Percentiles rank a stretch among this genome's conserved stretches.
Evolutionary conservation across 2,797 vertebrate genomes (phyloP).

Genomic region (Chloroceryle amazona): DNA sequence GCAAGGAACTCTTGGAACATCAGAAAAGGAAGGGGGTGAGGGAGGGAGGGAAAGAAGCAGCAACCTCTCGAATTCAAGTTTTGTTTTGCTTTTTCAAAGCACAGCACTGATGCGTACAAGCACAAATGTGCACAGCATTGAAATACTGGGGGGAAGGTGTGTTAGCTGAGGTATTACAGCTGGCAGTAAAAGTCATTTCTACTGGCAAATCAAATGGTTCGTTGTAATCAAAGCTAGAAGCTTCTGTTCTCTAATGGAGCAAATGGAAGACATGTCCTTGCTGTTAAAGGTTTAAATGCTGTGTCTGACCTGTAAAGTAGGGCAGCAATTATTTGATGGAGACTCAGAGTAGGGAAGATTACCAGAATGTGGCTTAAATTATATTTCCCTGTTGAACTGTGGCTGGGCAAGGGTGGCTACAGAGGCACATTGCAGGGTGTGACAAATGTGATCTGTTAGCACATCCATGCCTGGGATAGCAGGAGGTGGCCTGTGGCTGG

Average conservation of each 20-base stretch:
- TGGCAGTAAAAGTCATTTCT: neutral
- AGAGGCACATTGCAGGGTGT: neutral
- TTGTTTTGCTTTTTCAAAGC: neutral
- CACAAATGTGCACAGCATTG: neutral
- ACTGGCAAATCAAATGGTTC: neutral
- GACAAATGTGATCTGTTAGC: neutral
- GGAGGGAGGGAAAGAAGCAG: neutral
- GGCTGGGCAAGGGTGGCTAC: neutral
- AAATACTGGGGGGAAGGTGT: neutral
- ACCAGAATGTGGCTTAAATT: neutral
- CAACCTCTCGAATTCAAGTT: neutral
- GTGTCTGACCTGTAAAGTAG: neutral
- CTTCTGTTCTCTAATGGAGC: neutral
- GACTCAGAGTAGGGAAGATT: neutral
- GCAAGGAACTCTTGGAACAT: neutral
- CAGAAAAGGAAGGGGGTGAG: neutral
- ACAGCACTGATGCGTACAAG: neutral
- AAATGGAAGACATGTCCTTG: neutral
- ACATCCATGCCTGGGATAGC: neutral
- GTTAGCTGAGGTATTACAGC: neutral
- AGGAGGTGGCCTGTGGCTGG: neutral
- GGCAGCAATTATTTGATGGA: neutral
- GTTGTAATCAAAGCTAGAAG: neutral
- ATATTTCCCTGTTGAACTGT: fast-evolving
- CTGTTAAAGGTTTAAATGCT: neutral